Evolutionary conservation across 1,140 invertebrate genomes (phyloP), one percentile per base, ranked within the genome.

Genomic region (Panagrolaimus sp.): DNA sequence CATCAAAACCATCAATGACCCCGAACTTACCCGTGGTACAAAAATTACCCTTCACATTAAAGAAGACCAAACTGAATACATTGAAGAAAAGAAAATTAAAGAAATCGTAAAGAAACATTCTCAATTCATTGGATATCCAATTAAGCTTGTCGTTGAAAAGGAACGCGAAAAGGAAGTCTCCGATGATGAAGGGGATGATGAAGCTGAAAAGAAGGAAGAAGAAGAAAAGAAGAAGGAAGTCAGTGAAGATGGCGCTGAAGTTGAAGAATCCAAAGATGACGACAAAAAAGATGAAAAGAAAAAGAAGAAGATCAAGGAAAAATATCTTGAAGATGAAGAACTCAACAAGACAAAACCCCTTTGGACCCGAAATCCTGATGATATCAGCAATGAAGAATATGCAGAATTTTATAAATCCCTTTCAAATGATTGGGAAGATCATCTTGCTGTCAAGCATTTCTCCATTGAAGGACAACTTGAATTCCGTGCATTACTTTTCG

Each of bases 291-390:
- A 91, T 68, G 89, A 91, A 71, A 92, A 91, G 83, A 96, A 93
- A 85, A 93, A 93, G 83, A 95, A 93, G 88, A 94, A 93, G 85
- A 94, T 91, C 28, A 83, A 82, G 84, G 95, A 98, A 83, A 97
- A 96, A 80, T 98, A 98, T 85, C 91, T 89, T 28, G 95, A 98
- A 83, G 93, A 96, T 85, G 95, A 98, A 84, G 94, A 98, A 82
- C 83, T 98, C n/a, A 98, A 98, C 88, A 98, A 98, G 83, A 97
- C 94, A 7, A 98, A 98, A 85, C 95, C 96, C 9, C 91, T 98
- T 80, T 98, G 96, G 95, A 98, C 94, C 4, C 88, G 95, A 74
- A 98, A 97, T 82, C 91, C 94, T 46, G 94, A 97, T 86, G 94
- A 98, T 78, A 98, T 98, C 81, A 91, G 90, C 52, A 90, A 94